Evolutionary conservation across 1,140 invertebrate genomes (phyloP).

Genomic region (Meloidogyne floridensis): DNA sequence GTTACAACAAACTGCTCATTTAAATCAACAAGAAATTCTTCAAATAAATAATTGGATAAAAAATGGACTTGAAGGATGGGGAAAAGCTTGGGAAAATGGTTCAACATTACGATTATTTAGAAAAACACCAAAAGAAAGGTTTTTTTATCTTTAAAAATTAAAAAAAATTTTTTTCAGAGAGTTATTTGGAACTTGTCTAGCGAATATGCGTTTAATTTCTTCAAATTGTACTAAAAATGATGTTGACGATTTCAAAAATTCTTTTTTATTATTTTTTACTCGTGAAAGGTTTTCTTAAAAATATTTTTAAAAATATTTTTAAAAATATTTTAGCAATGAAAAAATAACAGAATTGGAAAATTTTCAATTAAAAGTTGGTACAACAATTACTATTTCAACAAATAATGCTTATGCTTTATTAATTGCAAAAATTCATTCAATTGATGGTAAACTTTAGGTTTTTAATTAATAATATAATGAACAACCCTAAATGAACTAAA

Average conservation of each 20-base stretch:
- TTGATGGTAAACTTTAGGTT: conserved; percentile 8
- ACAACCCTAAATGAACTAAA: too few species aligned
- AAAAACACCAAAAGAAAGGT: conserved; percentile 26
- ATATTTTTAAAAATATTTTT: not conserved
- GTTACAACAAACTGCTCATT: conserved; percentile 18
- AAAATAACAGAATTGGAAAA: not conserved
- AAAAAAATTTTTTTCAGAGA: conserved; percentile 25
- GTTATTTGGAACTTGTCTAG: conserved; percentile 28
- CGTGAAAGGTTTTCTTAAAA: not conserved
- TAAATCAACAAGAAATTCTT: conserved; percentile 20
- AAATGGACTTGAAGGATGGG: conserved; percentile 23
- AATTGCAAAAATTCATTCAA: conserved; percentile 15
- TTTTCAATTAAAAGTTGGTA: not conserved
- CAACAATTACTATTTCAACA: conserved; percentile 22
- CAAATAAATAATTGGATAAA: conserved; percentile 24
- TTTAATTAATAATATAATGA: not conserved
- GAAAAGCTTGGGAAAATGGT: conserved; percentile 9
- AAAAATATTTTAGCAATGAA: not conserved
- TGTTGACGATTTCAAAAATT: not conserved
- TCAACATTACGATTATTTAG: conserved; percentile 20
- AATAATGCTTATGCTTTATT: conserved; percentile 16
- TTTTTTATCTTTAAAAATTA: not conserved
- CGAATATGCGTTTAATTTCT: conserved; percentile 28
- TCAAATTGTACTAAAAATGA: not conserved
- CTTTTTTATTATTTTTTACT: not conserved